Percentiles rank a stretch among this genome's conserved stretches.
Evolutionary conservation across 2,888 invertebrate species (phyloP).

Genomic region (Drosophila subsilvestris): DNA sequence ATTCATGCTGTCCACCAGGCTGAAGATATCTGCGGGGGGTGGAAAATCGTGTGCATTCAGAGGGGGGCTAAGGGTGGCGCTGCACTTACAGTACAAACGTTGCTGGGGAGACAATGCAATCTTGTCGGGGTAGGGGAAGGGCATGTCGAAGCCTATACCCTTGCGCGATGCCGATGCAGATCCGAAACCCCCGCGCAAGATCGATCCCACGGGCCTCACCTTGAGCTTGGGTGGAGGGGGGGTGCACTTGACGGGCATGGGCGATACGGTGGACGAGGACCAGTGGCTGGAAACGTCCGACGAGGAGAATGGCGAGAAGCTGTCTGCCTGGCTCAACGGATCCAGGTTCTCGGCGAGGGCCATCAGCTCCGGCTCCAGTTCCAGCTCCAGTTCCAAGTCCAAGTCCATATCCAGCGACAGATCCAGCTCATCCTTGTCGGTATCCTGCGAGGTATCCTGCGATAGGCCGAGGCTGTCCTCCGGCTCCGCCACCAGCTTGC

Average conservation of each 20-base stretch:
- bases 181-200: too few relatives aligned
- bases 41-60: too few relatives aligned
- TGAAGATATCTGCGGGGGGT: constrained; percentile 42
- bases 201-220: too few relatives aligned
- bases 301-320: not conserved
- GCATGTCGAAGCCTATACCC: constrained; percentile 46
- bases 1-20: constrained; percentile 40
- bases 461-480: not conserved
- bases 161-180: constrained; percentile 22
- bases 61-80: too few relatives aligned
- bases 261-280: not conserved
- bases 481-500: constrained; percentile 17
- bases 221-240: not conserved
- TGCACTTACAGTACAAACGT: constrained; percentile 49
- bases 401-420: not conserved
- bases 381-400: not conserved
- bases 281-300: not conserved
- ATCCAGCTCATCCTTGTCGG: constrained; percentile 3
- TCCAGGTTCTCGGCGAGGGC: not conserved
- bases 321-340: not conserved
- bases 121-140: constrained; percentile 48
- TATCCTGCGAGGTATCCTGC: not conserved
- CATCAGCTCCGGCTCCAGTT: not conserved
- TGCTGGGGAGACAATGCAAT: constrained; percentile 21
- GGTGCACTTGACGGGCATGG: not conserved